Base-by-base conservation (phyloP, 2,797 vertebrate genomes). In the Acrossocheilus wenchowensis region DNA sequence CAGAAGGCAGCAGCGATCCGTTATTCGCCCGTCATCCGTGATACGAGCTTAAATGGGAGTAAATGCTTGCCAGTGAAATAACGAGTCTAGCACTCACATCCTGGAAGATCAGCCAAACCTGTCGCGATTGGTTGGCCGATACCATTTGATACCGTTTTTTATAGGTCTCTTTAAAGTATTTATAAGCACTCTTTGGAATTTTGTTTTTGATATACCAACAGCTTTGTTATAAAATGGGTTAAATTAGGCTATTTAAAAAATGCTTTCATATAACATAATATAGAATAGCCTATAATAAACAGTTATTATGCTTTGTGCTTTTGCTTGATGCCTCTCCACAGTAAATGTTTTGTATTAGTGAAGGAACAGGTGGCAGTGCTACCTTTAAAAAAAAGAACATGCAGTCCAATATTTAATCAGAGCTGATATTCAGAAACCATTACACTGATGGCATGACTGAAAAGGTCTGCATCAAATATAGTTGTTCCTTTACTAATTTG, bases 11-110 rank as follows among this genome's bases (percentile, higher is more conserved):
- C 83, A 91, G 90, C 89, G 87, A 87, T 92, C 91, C 89, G 92
- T 91, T 92, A 89, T 90, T 81, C 88, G 83, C 88, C 89, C 86
- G 52, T 88, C 71, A 60, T 89, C 81, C 80, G 85, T 86, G 90
- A 86, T 89, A 2, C 21, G 39, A 54, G 91, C 91, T 94, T 92
- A 93, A 93, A 93, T 92, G 92, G 34, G 45, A 60, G 66, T 48
- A 26, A 86, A 30, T 19, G 39, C 84, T 57, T 10, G 84, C 39
- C 92, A 88, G 89, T 72, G 78, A 92, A 91, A 92, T 52, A 57
- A 23, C 60, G 85, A 87, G 82, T 80, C 78, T 34, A 52, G 52
- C 75, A 66, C 77, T 86, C 83, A 82, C 83, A 72, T 80, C 69
- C 66, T 10, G 66, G 36, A 39, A 48, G 64, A 82, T 71, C 73